Base-by-base conservation (phyloP, 2,888 invertebrate species). In the Pasiphila rectangulata region DNA sequence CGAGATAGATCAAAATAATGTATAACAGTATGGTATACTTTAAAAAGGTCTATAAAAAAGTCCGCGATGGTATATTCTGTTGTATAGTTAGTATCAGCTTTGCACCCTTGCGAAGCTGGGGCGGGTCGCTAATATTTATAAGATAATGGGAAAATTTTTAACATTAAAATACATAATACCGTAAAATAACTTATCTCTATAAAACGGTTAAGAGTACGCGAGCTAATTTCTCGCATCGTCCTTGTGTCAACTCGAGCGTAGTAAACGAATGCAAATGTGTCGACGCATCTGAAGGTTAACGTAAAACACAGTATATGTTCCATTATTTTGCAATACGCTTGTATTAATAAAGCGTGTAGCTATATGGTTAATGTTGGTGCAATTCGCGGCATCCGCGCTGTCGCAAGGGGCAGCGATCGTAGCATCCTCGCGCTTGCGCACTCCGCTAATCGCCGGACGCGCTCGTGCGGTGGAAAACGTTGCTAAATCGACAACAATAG, bases 301-400 rank as follows among this genome's bases (percentile, higher is more conserved):
- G 70, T 66, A 79, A 30, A 78, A 77, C 74, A 75, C 74, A 73
- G 72, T 72, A 71, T 74, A 73, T 76, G 76, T 77, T 73, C 10
- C 75, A 75, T 77, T 78, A 80, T 84, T 83, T 83, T 80, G 87
- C 81, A 86, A 86, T 78, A 82, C 77, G 77, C 73, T 79, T 67
- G 81, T 85, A 83, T 86, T 83, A 83, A 83, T 83, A 84, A 81
- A 80, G 67, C 70, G 73, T 67, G 67, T 72, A 67, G 63, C 64
- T 72, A 68, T 73, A 75, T 72, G 70, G 73, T 69, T 73, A 69
- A 73, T 73, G 65, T 64, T 75, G 72, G 76, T 80, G 87, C 85
- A 85, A 85, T 75, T 69, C 67, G 76, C 70, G 77, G 83, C 81
- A 82, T 86, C 87, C 86, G 86, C 75, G 80, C 78, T 86, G 84